phyloP scores from a whole-genome alignment of 2,113 vertebrate species.

The Phylloscopus trochilus region DNA sequence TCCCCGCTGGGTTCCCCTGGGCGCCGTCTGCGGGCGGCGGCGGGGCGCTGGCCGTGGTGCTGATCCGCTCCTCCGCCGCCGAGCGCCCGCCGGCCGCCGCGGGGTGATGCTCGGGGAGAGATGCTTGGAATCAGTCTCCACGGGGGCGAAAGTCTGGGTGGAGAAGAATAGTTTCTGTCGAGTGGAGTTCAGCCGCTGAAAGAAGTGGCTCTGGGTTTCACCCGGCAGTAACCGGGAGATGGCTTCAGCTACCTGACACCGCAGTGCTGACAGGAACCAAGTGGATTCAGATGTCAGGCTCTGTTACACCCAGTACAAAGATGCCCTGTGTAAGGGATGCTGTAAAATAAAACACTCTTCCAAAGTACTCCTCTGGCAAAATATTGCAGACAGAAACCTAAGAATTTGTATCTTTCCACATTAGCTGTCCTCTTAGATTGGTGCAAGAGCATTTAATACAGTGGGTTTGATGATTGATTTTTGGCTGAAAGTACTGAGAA shows the following conservation, averaged over 20 bases:
- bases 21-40: not conserved
- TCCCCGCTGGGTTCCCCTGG: not conserved
- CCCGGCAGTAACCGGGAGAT: slow-evolving; percentile 55
- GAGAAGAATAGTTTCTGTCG: not conserved
- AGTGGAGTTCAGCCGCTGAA: not conserved
- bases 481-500: not conserved
- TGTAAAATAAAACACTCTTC: not conserved
- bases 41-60: slow-evolving; percentile 56
- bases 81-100: not conserved
- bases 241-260: slow-evolving; percentile 62
- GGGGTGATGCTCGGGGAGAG: not conserved
- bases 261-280: not conserved
- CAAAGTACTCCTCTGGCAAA: not conserved
- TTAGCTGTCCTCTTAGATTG: not conserved
- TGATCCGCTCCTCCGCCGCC: not conserved
- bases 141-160: not conserved
- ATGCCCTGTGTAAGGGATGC: not conserved
- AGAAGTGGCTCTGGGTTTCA: slow-evolving; percentile 28
- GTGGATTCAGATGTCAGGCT: slow-evolving; percentile 68
- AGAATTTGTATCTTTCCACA: not conserved
- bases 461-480: rapidly evolving
- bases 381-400: not conserved
- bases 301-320: slow-evolving; percentile 42
- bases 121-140: not conserved
- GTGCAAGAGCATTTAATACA: not conserved